These are phyloP conservation scores for Periplaneta americana DNA, from an alignment of 1,140 invertebrate species.

Conservation along the genomic window DNA sequence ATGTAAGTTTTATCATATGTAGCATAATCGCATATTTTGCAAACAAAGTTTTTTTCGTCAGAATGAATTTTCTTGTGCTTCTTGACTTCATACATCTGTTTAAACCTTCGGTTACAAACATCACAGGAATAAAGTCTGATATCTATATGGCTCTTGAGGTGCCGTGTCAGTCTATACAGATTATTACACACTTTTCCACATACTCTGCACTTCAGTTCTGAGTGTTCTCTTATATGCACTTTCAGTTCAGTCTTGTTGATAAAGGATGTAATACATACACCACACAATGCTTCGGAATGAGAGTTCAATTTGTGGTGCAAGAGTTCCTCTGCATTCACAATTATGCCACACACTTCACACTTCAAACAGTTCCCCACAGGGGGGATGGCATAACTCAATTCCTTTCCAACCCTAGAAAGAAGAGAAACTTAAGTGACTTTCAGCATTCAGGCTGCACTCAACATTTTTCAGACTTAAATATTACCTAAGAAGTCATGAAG, in stretches of 20 bases:
- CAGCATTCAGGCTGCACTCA: no score
- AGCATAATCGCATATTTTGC: conserved; percentile 37
- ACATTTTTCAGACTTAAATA: no score
- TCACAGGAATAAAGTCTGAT: conserved; percentile 43
- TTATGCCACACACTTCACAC: no score
- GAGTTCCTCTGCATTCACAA: no score
- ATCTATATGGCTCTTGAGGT: conserved; percentile 40
- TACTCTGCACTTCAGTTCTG: neutral
- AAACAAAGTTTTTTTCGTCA: conserved; percentile 33
- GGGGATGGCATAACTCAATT: no score
- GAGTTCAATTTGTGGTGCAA: no score
- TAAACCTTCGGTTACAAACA: conserved; percentile 41
- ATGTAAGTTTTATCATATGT: conserved; percentile 35
- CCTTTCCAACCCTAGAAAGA: no score
- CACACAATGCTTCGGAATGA: no score
- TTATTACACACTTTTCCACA: conserved; percentile 33
- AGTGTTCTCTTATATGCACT: neutral
- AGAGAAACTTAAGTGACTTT: no score
- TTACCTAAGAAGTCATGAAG: no score
- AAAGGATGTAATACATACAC: neutral
- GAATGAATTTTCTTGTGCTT: conserved; percentile 37
- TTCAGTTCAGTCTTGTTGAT: neutral
- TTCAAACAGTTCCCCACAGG: no score
- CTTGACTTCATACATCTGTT: conserved; percentile 38
- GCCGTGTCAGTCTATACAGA: conserved; percentile 44